These are phyloP conservation scores for Diadema setosum DNA, from an alignment of 35 echinoderm and acorn worm genomes.

Conservation along the genomic window DNA sequence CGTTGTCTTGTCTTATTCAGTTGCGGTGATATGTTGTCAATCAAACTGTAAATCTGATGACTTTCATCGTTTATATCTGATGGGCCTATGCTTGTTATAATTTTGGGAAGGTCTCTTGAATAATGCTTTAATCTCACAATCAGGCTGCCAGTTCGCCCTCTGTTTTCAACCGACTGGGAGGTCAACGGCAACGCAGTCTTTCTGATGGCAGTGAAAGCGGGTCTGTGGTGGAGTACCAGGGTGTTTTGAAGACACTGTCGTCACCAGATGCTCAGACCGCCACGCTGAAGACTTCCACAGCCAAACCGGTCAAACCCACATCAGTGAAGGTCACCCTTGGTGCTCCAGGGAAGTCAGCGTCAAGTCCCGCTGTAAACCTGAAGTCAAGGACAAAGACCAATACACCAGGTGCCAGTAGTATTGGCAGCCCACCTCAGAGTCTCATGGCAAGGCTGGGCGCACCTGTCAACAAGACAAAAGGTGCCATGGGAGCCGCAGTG, in stretches of 20 bases:
- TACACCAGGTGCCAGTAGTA: neutral
- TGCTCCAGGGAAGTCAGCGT: neutral
- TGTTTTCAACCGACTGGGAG: conserved; percentile 47
- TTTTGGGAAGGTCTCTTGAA: no score
- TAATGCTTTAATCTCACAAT: no score
- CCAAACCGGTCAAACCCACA: neutral
- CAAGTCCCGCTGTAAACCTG: no score
- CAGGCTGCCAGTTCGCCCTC: neutral
- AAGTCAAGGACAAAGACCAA: neutral
- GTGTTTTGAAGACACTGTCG: conserved; percentile 19
- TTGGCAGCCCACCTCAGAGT: neutral
- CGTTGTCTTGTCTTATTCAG: no score
- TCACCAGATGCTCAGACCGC: neutral
- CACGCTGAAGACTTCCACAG: neutral
- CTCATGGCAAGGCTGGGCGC: neutral
- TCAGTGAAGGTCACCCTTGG: neutral
- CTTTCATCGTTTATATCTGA: no score
- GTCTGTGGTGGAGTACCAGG: conserved; percentile 37
- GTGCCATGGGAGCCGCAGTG: neutral
- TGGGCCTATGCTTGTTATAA: no score
- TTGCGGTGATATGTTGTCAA: no score
- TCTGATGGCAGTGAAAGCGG: neutral
- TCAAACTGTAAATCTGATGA: no score
- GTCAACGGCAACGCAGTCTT: neutral
- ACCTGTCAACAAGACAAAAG: neutral